Conservation (phyloP, 2,113 vertebrate genomes). For the Larimichthys polyactis region DNA sequence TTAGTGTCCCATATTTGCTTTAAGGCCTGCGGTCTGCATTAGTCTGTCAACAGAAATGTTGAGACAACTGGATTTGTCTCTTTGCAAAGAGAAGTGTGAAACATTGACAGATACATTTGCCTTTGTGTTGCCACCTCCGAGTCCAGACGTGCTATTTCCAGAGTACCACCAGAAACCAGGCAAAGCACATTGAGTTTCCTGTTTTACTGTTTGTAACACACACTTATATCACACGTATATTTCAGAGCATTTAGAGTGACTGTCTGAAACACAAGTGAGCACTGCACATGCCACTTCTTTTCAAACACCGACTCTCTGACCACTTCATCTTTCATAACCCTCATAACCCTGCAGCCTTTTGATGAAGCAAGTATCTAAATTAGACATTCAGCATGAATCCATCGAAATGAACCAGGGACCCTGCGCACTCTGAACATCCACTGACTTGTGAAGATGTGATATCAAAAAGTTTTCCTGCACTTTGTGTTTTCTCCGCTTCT, state of each 20-base stretch:
- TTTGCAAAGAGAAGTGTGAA: too few relatives aligned
- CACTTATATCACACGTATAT: too few relatives aligned
- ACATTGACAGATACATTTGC: too few relatives aligned
- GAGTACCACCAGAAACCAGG: too few relatives aligned
- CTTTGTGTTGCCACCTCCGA: too few relatives aligned
- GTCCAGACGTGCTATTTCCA: too few relatives aligned
- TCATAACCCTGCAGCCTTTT: slow-evolving; percentile 18
- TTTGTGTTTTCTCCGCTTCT: background rate
- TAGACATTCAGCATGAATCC: slow-evolving; percentile 32
- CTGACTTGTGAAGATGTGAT: slow-evolving; percentile 13
- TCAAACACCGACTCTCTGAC: slow-evolving; percentile 27
- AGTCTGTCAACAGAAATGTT: too few relatives aligned
- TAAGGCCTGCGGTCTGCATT: too few relatives aligned
- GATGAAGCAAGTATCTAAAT: slow-evolving; percentile 37
- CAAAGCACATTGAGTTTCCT: too few relatives aligned
- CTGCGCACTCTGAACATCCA: background rate
- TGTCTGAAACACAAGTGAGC: background rate
- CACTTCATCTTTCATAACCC: slow-evolving; percentile 42
- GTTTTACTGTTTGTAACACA: too few relatives aligned
- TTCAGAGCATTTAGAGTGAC: background rate
- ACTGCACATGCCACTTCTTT: background rate
- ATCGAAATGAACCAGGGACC: slow-evolving; percentile 11
- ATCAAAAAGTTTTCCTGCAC: slow-evolving; percentile 11
- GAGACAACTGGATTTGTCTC: too few relatives aligned
- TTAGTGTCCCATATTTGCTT: too few relatives aligned